Conservation (phyloP, 2,888 invertebrate genomes). For the Drosophila aldrichi region DNA sequence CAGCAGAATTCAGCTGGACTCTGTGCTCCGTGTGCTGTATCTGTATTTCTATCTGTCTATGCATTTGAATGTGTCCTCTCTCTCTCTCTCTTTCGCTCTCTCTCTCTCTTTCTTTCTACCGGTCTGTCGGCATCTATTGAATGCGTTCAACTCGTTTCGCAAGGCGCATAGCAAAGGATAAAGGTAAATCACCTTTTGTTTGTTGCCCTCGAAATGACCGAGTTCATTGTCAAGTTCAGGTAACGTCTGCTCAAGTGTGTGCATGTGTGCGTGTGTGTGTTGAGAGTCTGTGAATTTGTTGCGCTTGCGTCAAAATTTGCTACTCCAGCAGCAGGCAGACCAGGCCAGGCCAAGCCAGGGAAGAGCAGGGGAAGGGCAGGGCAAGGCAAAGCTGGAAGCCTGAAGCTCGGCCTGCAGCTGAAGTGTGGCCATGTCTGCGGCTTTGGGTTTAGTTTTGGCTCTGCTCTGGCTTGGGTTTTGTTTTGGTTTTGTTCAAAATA, state of each 20-base stretch:
- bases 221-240: slow-evolving; percentile 79
- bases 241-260: slow-evolving; percentile 48
- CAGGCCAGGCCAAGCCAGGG: neutral
- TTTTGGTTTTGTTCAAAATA: slow-evolving; percentile 16
- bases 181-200: slow-evolving; percentile 80
- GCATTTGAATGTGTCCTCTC: slow-evolving; percentile 4
- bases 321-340: slow-evolving; percentile 41
- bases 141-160: slow-evolving; percentile 46
- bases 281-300: slow-evolving; percentile 55
- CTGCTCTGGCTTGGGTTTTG: slow-evolving; percentile 22
- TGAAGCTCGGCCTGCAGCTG: slow-evolving; percentile 55
- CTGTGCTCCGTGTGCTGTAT: slow-evolving; percentile 27
- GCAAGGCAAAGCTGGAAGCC: slow-evolving; percentile 9
- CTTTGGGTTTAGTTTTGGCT: slow-evolving; percentile 47
- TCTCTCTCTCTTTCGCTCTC: neutral
- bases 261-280: slow-evolving; percentile 20
- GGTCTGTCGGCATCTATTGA: slow-evolving; percentile 37
- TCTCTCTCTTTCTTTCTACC: neutral
- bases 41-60: slow-evolving; percentile 16
- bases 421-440: slow-evolving; percentile 68
- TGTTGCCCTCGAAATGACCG: slow-evolving; percentile 76
- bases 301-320: slow-evolving; percentile 76
- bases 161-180: slow-evolving; percentile 55
- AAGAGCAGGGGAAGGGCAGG: neutral
- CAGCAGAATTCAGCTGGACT: slow-evolving; percentile 59